Conservation (phyloP, 2,797 vertebrate species). For the Ctenosaura bakeri region DNA sequence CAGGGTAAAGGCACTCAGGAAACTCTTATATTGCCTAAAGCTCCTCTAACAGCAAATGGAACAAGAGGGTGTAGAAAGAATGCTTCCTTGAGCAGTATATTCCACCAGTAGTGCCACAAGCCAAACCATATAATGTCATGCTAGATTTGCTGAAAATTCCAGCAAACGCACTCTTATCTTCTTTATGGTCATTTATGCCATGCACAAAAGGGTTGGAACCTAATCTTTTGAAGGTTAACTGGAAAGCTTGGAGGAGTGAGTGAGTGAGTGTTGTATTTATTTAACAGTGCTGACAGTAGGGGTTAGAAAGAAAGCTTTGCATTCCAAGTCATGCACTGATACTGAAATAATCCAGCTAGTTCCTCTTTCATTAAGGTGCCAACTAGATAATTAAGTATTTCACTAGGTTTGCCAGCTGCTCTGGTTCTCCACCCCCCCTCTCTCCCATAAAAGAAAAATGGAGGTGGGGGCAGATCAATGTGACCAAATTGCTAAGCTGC, state of each 20-base stretch:
- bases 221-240: neutral
- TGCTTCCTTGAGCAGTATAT: neutral
- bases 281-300: neutral
- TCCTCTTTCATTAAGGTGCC: slow-evolving; percentile 34
- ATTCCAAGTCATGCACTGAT: slow-evolving; percentile 1
- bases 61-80: too few species aligned
- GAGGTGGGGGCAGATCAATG: neutral
- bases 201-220: neutral
- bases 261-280: neutral
- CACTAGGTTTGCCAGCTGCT: fast-evolving
- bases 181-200: neutral
- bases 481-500: slow-evolving; percentile 7
- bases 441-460: slow-evolving; percentile 30
- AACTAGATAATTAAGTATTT: slow-evolving; percentile 42
- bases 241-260: too few species aligned
- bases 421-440: slow-evolving; percentile 4
- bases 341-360: slow-evolving; percentile 32
- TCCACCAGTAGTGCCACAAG: neutral
- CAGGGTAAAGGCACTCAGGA: too few species aligned
- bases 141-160: neutral
- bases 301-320: slow-evolving; percentile 14
- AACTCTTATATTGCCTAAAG: too few species aligned
- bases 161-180: neutral
- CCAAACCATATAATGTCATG: neutral
- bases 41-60: too few species aligned